Conservation (phyloP, 2,888 invertebrate species). For the Pseudococcus longispinus region DNA sequence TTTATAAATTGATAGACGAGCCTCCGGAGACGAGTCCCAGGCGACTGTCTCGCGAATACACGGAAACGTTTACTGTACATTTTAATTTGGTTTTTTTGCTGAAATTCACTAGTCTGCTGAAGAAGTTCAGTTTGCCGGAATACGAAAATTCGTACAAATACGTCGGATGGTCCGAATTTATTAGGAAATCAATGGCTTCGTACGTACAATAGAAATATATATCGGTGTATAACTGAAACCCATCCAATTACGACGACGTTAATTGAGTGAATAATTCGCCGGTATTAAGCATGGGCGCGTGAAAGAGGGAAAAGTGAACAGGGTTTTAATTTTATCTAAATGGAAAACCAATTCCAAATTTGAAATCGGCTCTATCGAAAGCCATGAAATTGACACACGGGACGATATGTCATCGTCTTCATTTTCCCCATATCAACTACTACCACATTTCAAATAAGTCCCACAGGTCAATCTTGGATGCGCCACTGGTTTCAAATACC, state of each 20-base stretch:
- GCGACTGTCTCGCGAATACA: neutral
- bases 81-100: conserved; percentile 26
- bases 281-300: neutral
- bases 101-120: conserved; percentile 25
- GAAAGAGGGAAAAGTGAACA: neutral
- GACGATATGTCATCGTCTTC: neutral
- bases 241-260: neutral
- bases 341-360: neutral
- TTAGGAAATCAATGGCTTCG: conserved; percentile 6
- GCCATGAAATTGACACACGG: neutral
- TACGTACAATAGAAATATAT: conserved; percentile 26
- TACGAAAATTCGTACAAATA: conserved; percentile 42
- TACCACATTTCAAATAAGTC: too few species aligned
- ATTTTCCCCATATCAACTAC: neutral
- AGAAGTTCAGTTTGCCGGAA: conserved; percentile 23
- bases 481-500: neutral
- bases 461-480: neutral
- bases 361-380: neutral
- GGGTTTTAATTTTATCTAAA: neutral
- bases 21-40: neutral
- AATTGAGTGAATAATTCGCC: neutral
- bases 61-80: neutral
- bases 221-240: conserved; percentile 7
- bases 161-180: neutral
- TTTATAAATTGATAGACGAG: neutral